Evolutionary conservation across 64 coral and sea anemone species (phyloP).

Genomic region (Porites australiensis): DNA sequence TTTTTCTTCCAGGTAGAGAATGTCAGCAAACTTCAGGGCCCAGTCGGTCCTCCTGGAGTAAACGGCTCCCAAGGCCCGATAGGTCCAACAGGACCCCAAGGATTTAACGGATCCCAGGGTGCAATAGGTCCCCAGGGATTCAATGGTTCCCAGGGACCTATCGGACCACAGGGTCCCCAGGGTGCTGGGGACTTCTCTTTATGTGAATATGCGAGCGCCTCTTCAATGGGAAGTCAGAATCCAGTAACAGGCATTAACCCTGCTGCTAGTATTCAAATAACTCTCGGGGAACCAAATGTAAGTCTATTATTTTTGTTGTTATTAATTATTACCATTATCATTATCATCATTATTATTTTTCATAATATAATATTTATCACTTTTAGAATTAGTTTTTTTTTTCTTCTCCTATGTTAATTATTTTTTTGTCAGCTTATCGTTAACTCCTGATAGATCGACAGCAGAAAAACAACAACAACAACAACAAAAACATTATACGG

Average conservation of each 20-base stretch:
- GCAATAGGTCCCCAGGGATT: slow-evolving; percentile 18
- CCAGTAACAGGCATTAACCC: background rate
- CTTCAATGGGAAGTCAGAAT: background rate
- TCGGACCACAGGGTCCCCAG: slow-evolving; percentile 16
- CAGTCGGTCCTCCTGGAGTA: slow-evolving; percentile 10
- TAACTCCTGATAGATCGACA: too few relatives aligned
- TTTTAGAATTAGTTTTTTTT: too few relatives aligned
- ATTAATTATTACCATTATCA: too few relatives aligned
- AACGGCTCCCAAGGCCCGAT: slow-evolving; percentile 47
- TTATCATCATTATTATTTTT: too few relatives aligned
- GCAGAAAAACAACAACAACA: too few relatives aligned
- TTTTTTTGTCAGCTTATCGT: too few relatives aligned
- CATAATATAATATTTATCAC: too few relatives aligned
- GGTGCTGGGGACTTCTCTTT: slow-evolving; percentile 50
- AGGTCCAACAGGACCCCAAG: slow-evolving; percentile 49
- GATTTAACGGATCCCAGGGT: slow-evolving; percentile 61
- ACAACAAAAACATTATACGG: too few relatives aligned
- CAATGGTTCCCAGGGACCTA: slow-evolving; percentile 28
- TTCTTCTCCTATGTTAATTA: too few relatives aligned
- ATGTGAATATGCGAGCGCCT: slow-evolving; percentile 6
- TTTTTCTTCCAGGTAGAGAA: slow-evolving; percentile 1
- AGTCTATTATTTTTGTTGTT: too few relatives aligned
- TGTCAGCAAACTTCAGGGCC: slow-evolving; percentile 41
- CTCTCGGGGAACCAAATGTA: background rate
- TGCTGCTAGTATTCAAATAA: background rate